Conservation (phyloP, 2,888 invertebrate genomes). For the Macrosoma leucophasiata region DNA sequence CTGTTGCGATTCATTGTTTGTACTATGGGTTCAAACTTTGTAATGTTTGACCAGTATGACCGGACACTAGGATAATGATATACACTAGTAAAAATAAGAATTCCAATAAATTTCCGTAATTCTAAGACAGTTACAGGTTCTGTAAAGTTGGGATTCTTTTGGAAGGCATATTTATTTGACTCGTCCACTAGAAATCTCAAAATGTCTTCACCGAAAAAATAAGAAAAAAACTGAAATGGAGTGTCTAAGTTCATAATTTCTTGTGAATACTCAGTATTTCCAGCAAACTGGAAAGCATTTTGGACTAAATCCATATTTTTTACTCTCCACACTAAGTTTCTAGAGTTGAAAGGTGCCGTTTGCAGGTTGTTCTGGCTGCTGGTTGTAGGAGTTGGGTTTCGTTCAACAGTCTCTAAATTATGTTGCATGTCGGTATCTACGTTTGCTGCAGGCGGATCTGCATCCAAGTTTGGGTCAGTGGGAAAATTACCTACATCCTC, state of each 20-base stretch:
- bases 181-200: conserved; percentile 24
- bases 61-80: conserved; percentile 29
- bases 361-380: conserved; percentile 33
- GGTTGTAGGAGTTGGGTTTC: conserved; percentile 29
- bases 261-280: conserved; percentile 32
- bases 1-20: conserved; percentile 30
- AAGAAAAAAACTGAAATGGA: conserved; percentile 35
- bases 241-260: conserved; percentile 32
- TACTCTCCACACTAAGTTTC: conserved; percentile 35
- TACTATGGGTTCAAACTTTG: conserved; percentile 27
- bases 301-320: conserved; percentile 35
- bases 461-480: conserved; percentile 29
- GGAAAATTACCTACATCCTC: conserved; percentile 32
- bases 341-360: conserved; percentile 33
- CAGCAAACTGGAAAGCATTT: conserved; percentile 31
- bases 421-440: conserved; percentile 30
- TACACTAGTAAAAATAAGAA: conserved; percentile 29
- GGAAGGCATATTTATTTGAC: conserved; percentile 29
- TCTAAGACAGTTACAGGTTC: conserved; percentile 31
- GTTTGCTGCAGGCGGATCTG: conserved; percentile 27
- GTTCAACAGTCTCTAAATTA: conserved; percentile 34
- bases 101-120: conserved; percentile 33
- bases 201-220: conserved; percentile 32
- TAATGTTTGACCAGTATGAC: conserved; percentile 30
- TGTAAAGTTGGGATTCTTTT: conserved; percentile 33